phyloP scores from a whole-genome alignment of 2,888 invertebrate species.

The Melieria omissa region DNA sequence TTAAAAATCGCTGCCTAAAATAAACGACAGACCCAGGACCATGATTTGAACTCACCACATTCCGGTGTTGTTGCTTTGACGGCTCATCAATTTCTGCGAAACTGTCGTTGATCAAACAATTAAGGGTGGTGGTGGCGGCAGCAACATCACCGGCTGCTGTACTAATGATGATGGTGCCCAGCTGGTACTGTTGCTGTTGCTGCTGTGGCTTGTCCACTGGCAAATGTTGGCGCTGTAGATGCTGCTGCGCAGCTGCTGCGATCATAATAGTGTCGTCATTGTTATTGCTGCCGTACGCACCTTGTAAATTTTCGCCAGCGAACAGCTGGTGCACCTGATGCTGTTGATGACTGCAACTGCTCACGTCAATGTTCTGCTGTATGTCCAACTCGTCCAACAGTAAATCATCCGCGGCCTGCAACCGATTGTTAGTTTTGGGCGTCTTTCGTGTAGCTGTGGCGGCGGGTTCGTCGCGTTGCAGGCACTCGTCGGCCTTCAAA shows the following conservation, averaged over 20 bases:
- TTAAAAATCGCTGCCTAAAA: no score
- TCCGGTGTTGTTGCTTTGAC: slow-evolving; percentile 41
- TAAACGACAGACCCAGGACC: no score
- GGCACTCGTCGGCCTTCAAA: no score
- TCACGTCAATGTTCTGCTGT: slow-evolving; percentile 45
- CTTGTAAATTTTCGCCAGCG: slow-evolving; percentile 29
- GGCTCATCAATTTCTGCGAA: slow-evolving; percentile 14
- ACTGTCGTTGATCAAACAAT: slow-evolving; percentile 13
- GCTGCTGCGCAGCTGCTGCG: background rate
- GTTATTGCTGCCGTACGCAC: background rate
- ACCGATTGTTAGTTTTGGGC: no score
- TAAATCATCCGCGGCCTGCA: slow-evolving; percentile 31
- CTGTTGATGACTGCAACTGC: slow-evolving; percentile 30
- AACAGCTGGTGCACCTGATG: slow-evolving; percentile 33
- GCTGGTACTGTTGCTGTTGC: slow-evolving; percentile 45
- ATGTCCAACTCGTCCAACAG: slow-evolving; percentile 45
- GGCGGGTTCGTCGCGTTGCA: no score
- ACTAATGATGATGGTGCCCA: slow-evolving; percentile 53
- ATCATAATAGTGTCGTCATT: slow-evolving; percentile 8
- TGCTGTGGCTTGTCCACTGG: slow-evolving; percentile 1
- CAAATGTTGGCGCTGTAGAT: background rate
- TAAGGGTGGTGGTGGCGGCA: slow-evolving; percentile 18
- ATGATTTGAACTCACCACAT: slow-evolving; percentile 48
- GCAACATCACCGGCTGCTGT: slow-evolving; percentile 41
- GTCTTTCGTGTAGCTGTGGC: no score